Percentiles rank a stretch among this genome's conserved stretches.
Evolutionary conservation across 2,113 vertebrate species (phyloP).

Genomic region (Neolamprologus variostigma): DNA sequence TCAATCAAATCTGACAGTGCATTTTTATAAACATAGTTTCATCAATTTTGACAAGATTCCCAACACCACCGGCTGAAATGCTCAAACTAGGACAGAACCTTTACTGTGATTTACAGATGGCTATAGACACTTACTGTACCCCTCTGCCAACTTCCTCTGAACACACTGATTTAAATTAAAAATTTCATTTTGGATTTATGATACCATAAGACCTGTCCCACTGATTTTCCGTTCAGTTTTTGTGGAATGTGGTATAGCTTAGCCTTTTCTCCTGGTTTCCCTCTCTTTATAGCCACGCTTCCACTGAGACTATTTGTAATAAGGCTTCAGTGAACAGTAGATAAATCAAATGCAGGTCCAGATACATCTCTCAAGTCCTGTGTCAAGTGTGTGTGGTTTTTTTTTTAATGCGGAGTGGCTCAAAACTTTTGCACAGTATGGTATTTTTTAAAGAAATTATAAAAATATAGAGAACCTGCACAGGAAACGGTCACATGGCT

Average conservation of each 20-base stretch:
- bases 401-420: not conserved
- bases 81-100: not conserved
- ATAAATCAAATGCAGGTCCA: not conserved
- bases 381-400: fast-evolving
- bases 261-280: not conserved
- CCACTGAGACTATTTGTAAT: not conserved
- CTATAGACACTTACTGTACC: not conserved
- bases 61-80: not conserved
- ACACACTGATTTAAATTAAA: not conserved
- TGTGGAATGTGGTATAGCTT: not conserved
- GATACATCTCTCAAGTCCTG: not conserved
- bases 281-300: not conserved
- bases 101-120: not conserved
- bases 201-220: not conserved
- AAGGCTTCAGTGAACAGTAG: not conserved
- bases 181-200: not conserved
- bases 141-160: not conserved
- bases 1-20: not conserved
- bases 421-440: not conserved
- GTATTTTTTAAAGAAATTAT: not conserved
- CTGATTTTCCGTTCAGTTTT: not conserved
- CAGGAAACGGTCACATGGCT: not conserved
- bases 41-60: not conserved
- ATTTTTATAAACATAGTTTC: not conserved
- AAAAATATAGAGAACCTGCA: not conserved